Conservation (phyloP, 2,113 vertebrate genomes). For the Diadophis punctatus region DNA sequence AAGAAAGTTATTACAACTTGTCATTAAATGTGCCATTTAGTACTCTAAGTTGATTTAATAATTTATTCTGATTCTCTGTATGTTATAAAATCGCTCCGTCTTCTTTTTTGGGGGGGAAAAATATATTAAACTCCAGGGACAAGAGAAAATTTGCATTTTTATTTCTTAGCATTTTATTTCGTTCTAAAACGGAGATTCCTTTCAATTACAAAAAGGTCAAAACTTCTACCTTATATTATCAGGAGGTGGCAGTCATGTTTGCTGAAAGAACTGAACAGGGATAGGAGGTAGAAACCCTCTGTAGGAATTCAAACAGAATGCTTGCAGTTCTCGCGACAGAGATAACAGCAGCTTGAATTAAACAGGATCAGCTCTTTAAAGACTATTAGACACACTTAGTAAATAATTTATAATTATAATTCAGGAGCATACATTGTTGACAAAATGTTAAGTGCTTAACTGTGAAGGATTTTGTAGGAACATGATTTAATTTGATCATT, state of each 20-base stretch:
- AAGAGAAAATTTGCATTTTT: not conserved
- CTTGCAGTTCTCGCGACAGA: conserved; percentile 23
- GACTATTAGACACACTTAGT: not conserved
- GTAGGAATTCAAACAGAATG: conserved; percentile 26
- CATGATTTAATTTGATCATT: conserved; percentile 13
- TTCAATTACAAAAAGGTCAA: not conserved
- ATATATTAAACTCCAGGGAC: not conserved
- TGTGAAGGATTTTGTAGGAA: conserved; percentile 19
- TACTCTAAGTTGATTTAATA: not conserved
- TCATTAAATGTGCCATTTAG: not conserved
- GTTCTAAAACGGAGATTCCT: not conserved
- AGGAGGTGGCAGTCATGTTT: conserved; percentile 73
- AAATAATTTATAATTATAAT: conserved; percentile 19
- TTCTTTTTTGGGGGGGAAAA: not conserved
- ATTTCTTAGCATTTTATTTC: not conserved
- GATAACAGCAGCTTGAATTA: conserved; percentile 22
- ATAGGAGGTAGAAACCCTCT: not conserved
- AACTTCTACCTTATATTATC: conserved; percentile 26
- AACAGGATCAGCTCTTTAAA: conserved; percentile 26
- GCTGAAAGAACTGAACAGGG: conserved; percentile 34
- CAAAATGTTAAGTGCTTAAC: conserved; percentile 1
- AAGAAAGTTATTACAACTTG: not conserved
- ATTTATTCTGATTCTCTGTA: not conserved
- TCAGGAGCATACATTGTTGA: conserved; percentile 17
- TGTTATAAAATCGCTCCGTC: not conserved